Evolutionary conservation across 35 echinoderm and acorn worm genomes (phyloP).

Genomic region (Ophiothrix spiculata): DNA sequence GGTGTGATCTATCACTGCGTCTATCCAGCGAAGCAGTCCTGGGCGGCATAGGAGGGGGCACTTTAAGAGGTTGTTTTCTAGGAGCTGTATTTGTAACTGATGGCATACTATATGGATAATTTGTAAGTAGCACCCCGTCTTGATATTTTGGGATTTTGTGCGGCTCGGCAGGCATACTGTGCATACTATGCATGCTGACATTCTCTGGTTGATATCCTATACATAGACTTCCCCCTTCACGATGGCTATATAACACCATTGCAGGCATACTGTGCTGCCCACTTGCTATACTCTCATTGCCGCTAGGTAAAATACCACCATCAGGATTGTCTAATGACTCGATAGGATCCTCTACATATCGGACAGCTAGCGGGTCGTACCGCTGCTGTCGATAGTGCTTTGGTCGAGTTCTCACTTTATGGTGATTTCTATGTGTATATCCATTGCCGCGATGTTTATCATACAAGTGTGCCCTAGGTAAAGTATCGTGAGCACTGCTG

Average conservation of each 20-base stretch:
- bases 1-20: background rate
- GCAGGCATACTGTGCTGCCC: constrained; percentile 1
- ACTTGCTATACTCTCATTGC: constrained; percentile 30
- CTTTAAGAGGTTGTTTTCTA: background rate
- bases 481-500: constrained; percentile 81
- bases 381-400: constrained; percentile 70
- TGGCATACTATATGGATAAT: constrained; percentile 14
- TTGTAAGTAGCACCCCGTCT: background rate
- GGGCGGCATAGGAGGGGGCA: constrained; percentile 1
- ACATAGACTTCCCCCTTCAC: constrained; percentile 3
- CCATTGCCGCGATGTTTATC: constrained; percentile 57
- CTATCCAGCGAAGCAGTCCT: background rate
- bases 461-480: constrained; percentile 37
- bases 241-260: background rate
- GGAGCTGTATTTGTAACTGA: constrained; percentile 11
- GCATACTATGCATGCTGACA: constrained; percentile 21
- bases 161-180: background rate
- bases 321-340: constrained; percentile 11
- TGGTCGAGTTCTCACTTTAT: constrained; percentile 56
- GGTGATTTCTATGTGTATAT: constrained; percentile 48
- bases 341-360: constrained; percentile 59
- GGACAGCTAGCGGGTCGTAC: constrained; percentile 59
- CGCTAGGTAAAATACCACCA: constrained; percentile 31
- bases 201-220: constrained; percentile 17
- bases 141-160: background rate